Evolutionary conservation across 2,113 vertebrate genomes (phyloP), one percentile per base, ranked within the genome.

Genomic region (Corythornis vintsioides): DNA sequence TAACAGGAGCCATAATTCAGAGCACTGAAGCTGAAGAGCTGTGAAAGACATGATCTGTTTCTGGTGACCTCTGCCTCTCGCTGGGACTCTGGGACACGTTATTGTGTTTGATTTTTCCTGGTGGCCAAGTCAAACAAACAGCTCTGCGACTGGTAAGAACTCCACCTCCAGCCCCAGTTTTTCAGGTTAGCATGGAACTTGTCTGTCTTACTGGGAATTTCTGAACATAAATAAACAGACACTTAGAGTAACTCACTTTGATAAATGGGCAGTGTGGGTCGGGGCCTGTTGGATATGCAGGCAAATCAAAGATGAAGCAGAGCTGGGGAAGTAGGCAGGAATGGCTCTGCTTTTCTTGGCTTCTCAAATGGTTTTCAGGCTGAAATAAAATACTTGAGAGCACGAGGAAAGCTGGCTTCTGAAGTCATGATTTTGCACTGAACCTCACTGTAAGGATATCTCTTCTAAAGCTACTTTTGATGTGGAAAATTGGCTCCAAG

Each of bases 261-360:
- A 96, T 96, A 96, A 96, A 96, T 93, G 83, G 94, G 94, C 92
- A 95, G 89, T 83, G 87, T 94, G 88, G 93, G 87, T 93, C 2
- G 0, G 65, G 82, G 88, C 92, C 76, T 91, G 82, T n/a, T 96
- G 93, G 95, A 89, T 95, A 94, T 88, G 94, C 83, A 90, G 93
- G 89, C 72, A 10, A 91, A 94, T 94, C 93, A 85, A 90, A 96
- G 95, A 94, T 82, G 97, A 97, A 97, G 96, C 95, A 89, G 85
- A 94, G 60, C 95, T 63, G 91, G 93, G 95, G 95, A 96, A 97
- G 83, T 75, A 97, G 90, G 94, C 89, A 97, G 97, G 95, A 97
- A 96, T 97, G 93, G 89, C 88, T 92, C 88, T 97, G 97, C 96
- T 97, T 97, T 97, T 97, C 94, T 97, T 97, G 97, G 97, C 97